Evolutionary conservation across 2,113 vertebrate species (phyloP).

Genomic region (Odocoileus hemionus): DNA sequence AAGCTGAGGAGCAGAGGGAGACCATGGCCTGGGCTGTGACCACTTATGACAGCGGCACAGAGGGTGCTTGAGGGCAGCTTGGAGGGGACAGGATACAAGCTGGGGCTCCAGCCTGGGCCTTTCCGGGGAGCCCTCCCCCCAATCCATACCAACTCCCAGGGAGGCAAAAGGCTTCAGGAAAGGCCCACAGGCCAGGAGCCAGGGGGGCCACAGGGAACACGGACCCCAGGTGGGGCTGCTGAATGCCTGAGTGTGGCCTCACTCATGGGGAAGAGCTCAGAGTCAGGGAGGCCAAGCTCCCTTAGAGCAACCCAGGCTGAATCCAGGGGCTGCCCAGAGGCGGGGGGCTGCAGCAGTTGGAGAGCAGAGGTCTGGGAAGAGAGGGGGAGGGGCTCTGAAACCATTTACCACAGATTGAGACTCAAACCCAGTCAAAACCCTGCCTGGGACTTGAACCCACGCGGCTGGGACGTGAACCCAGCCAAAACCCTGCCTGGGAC

Average conservation of each 20-base stretch:
- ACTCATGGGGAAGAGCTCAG: neutral
- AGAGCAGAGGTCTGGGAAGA: neutral
- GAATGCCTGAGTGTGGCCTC: rapidly evolving
- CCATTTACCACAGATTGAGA: neutral
- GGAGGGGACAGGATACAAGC: neutral
- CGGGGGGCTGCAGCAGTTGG: neutral
- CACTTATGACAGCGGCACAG: neutral
- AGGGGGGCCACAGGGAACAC: neutral
- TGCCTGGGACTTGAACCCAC: neutral
- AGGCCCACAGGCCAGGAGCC: neutral
- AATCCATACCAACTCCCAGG: neutral
- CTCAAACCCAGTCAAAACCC: neutral
- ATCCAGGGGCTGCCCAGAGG: neutral
- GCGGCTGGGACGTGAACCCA: neutral
- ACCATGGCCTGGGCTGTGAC: rapidly evolving
- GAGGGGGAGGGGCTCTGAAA: neutral
- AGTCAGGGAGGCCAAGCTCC: neutral
- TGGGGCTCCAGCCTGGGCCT: neutral
- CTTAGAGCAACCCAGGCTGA: neutral
- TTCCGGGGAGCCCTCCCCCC: too few species aligned
- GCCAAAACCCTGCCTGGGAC: too few species aligned
- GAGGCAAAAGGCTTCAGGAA: neutral
- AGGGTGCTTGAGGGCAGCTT: neutral
- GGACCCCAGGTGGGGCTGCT: neutral
- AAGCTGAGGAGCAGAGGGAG: neutral